Percentiles rank a stretch among this genome's conserved stretches.
These are phyloP conservation scores for Nibea albiflora DNA, from an alignment of 2,113 vertebrate species.

Conservation along the genomic window DNA sequence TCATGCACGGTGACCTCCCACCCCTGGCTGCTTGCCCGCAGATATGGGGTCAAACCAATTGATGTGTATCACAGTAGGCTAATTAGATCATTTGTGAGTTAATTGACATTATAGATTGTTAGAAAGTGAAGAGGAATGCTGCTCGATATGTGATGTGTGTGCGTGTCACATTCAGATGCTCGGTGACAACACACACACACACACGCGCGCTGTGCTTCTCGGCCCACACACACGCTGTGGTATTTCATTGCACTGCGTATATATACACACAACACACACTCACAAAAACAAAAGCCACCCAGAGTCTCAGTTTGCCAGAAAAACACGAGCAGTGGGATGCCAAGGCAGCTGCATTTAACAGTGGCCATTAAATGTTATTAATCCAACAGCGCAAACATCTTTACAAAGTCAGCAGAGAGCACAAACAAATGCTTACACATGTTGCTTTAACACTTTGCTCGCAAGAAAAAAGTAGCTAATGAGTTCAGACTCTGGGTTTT, in stretches of 20 bases:
- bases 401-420: constrained; percentile 77
- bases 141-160: constrained; percentile 61
- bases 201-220: constrained; percentile 20
- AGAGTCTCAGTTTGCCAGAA: constrained; percentile 66
- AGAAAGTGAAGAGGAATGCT: constrained; percentile 56
- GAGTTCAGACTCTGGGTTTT: constrained; percentile 38
- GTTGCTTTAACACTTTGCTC: constrained; percentile 72
- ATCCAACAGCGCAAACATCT: constrained; percentile 82
- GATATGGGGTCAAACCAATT: constrained; percentile 65
- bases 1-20: constrained; percentile 40
- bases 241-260: constrained; percentile 12
- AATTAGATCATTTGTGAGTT: constrained; percentile 80
- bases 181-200: constrained; percentile 53
- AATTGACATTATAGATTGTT: constrained; percentile 76
- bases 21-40: constrained; percentile 44
- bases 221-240: constrained; percentile 54
- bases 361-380: constrained; percentile 83
- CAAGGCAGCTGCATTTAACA: constrained; percentile 83
- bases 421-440: constrained; percentile 82
- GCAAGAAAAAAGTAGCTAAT: constrained; percentile 64
- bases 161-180: constrained; percentile 33
- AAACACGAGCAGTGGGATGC: constrained; percentile 76
- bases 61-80: constrained; percentile 68
- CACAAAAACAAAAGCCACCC: constrained; percentile 68
- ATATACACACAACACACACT: constrained; percentile 38